Conservation (phyloP, 2,113 vertebrate species). For the Chionomys nivalis region DNA sequence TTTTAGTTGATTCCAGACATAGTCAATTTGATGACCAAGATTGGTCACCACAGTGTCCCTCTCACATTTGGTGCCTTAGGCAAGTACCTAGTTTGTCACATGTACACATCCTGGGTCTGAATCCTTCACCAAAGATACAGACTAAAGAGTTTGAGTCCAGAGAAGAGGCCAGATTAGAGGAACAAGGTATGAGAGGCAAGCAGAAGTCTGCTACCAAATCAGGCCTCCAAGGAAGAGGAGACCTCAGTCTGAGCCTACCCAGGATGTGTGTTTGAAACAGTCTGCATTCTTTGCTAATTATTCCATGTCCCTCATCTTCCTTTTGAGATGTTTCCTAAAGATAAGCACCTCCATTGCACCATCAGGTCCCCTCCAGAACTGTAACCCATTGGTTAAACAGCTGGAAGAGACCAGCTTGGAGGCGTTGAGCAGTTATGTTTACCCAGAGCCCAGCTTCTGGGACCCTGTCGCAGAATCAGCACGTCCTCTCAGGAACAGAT, state of each 20-base stretch:
- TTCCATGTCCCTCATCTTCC: not conserved
- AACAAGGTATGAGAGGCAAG: not conserved
- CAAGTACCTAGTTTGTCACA: not conserved
- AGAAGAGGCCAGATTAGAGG: not conserved
- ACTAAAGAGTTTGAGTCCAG: not conserved
- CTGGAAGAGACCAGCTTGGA: not conserved
- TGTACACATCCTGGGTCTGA: not conserved
- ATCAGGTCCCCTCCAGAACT: not conserved
- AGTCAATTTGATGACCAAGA: not conserved
- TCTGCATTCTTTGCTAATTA: too few species aligned
- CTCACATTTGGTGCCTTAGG: not conserved
- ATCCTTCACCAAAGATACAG: not conserved
- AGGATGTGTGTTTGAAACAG: rapidly evolving
- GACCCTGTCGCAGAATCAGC: not conserved
- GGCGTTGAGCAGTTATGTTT: not conserved
- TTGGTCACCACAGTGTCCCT: not conserved
- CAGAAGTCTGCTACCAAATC: not conserved
- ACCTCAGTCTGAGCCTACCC: not conserved
- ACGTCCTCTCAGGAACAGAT: not conserved
- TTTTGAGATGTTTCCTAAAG: not conserved
- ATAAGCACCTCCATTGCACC: not conserved
- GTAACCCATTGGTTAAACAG: not conserved
- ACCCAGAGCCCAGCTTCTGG: rapidly evolving
- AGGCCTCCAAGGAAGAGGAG: not conserved
- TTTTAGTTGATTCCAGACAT: not conserved